Evolutionary conservation across 2,113 vertebrate genomes (phyloP).

Genomic region (Dendropsophus ebraccatus): DNA sequence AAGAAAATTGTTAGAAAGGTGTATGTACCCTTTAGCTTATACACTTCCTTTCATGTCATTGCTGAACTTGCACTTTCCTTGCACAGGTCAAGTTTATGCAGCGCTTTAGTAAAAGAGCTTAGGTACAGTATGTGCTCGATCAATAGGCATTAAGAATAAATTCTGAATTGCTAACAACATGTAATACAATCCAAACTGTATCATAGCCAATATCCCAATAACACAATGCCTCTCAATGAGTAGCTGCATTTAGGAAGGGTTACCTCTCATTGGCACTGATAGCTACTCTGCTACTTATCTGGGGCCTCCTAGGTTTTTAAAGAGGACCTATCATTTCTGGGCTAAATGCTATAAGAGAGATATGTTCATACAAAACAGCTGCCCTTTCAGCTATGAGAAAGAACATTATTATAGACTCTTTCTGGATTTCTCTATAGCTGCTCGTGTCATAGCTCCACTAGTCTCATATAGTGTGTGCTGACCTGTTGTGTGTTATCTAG

Average conservation of each 20-base stretch:
- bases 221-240: conserved; percentile 4
- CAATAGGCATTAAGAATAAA: conserved; percentile 27
- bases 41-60: not conserved
- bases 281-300: not conserved
- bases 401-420: not conserved
- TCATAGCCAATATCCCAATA: conserved; percentile 5
- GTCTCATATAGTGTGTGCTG: too few relatives aligned
- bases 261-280: not conserved
- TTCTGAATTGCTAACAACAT: conserved; percentile 31
- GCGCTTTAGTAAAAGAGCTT: conserved; percentile 9
- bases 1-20: not conserved
- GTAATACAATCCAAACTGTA: conserved; percentile 19
- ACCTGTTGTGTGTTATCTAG: too few relatives aligned
- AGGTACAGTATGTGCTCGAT: conserved; percentile 15
- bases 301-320: not conserved
- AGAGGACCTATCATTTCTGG: not conserved
- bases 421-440: not conserved
- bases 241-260: not conserved
- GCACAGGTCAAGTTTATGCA: conserved; percentile 7
- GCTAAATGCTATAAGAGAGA: not conserved
- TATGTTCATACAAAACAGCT: not conserved
- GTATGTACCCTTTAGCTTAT: not conserved
- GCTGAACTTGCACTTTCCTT: not conserved
- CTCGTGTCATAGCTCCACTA: too few relatives aligned
- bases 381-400: not conserved